These are phyloP conservation scores for Lepisosteus osseus DNA, from an alignment of 2,113 vertebrate genomes.

Conservation along the genomic window DNA sequence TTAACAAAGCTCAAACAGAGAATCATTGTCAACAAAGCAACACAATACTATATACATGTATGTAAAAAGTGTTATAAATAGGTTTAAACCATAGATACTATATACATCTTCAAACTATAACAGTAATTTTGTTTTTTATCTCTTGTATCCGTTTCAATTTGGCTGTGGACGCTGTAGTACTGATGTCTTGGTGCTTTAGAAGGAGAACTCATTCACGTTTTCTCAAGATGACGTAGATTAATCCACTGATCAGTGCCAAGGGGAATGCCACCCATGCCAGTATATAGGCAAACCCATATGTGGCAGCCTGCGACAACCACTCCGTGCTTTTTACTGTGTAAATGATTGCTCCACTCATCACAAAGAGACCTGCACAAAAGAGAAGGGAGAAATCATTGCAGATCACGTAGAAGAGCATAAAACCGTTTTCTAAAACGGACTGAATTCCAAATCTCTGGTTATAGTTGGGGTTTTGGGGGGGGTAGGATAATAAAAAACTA, in stretches of 20 bases:
- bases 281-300: slow-evolving; percentile 85
- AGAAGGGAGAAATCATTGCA: background rate
- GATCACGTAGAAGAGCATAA: too few species aligned
- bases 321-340: slow-evolving; percentile 84
- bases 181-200: slow-evolving; percentile 42
- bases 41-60: slow-evolving; percentile 98
- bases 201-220: slow-evolving; percentile 81
- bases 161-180: slow-evolving; percentile 33
- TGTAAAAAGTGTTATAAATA: slow-evolving; percentile 99
- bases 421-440: too few species aligned
- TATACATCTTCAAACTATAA: slow-evolving; percentile 97
- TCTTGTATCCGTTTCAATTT: slow-evolving; percentile 41
- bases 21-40: slow-evolving; percentile 85
- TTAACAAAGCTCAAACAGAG: slow-evolving; percentile 61
- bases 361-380: slow-evolving; percentile 78
- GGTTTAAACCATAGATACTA: slow-evolving; percentile 99
- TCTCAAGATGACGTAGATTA: slow-evolving; percentile 91
- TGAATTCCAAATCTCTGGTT: too few species aligned
- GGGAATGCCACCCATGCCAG: slow-evolving; percentile 95
- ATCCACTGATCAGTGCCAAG: slow-evolving; percentile 84
- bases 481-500: too few species aligned
- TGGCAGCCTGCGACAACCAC: slow-evolving; percentile 59
- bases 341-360: slow-evolving; percentile 90
- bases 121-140: slow-evolving; percentile 70
- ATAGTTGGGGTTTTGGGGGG: background rate